Base-by-base conservation (phyloP, 1,140 invertebrate species). In the Scaptomyza pallida region DNA sequence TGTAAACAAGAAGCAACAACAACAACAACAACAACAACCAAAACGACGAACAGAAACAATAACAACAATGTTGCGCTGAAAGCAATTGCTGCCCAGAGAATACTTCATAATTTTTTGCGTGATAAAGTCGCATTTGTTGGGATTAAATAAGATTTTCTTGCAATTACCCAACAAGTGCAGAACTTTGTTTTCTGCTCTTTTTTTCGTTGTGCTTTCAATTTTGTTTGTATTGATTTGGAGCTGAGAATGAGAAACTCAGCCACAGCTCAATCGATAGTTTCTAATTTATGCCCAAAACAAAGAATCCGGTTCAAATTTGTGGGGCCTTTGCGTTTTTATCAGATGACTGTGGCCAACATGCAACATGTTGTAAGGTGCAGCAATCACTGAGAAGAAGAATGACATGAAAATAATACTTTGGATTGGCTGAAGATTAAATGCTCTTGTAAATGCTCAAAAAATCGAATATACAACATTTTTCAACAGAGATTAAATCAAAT, bases 91-190 rank as follows among this genome's bases (percentile, higher is more conserved):
- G 82, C 59, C 70, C 63, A 62, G 71, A 64, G 55, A 70, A 76
- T 78, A 88, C 82, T 88, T 88, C 82, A 88, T 88, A 88, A 88
- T 88, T 88, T 88, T 88, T 88, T 88, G 82, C 82, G 82, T 88
- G 82, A 88, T 88, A 75, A 88, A 88, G 82, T 88, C 82, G 82
- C 72, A 88, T 88, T 88, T 88, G 67, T 57, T 75, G 71, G 82
- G 82, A 88, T 88, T 88, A 88, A 88, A 88, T 88, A 75, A 78
- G 82, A 88, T 88, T 82, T 88, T 88, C 82, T 82, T 72, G 82
- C 82, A 88, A 88, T 88, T 88, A 88, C 82, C 77, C 73, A 71
- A 51, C 40, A 72, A 64, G 72, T 47, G 63, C 4, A 13, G n/a
- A n/a, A 35, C 26, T 30, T 30, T 9, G 26, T 21, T 21, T n/a